Evolutionary conservation across 2,888 invertebrate species (phyloP), one percentile per base, ranked within the genome.

Genomic region (Dryococelus australis): DNA sequence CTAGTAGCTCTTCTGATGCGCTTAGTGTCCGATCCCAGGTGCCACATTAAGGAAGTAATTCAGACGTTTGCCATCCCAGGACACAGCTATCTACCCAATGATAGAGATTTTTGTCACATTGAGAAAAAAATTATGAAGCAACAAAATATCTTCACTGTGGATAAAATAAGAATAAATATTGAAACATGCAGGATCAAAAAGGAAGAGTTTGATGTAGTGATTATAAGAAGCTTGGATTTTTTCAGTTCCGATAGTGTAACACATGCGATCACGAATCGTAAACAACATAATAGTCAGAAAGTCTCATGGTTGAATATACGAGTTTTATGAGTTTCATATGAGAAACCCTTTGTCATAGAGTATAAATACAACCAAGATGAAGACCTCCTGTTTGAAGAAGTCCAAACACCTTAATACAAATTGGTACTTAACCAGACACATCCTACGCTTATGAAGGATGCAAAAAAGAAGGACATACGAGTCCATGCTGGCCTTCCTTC

Each of bases 11-110:
- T 83, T 13, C 3, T 27, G 0, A 83, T 83, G 83, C 83, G 28
- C 43, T 35, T 81, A 81, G 81, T 81, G 65, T 65, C 65, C 65
- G n/a, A n/a, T n/a, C n/a, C n/a, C n/a, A n/a, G n/a, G n/a, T n/a
- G n/a, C n/a, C n/a, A n/a, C 6, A 65, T 65, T 65, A 65, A 65
- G 65, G 65, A 65, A 65, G 20, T 65, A 20, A 65, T 24, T 20
- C 65, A 65, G 65, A 65, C 8, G 65, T 65, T 65, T 65, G 65
- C 65, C 65, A 65, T 65, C 20, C 65, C 65, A 65, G 65, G 65
- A 65, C 65, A 65, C 65, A n/a, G n/a, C n/a, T n/a, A n/a, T n/a
- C n/a, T n/a, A n/a, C n/a, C n/a, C n/a, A n/a, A n/a, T n/a, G n/a
- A 65, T 65, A 65, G 65, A 5, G 65, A 65, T 65, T 65, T 65